Evolutionary conservation across 2,888 invertebrate species (phyloP).

Genomic region (Tetragonisca angustula): DNA sequence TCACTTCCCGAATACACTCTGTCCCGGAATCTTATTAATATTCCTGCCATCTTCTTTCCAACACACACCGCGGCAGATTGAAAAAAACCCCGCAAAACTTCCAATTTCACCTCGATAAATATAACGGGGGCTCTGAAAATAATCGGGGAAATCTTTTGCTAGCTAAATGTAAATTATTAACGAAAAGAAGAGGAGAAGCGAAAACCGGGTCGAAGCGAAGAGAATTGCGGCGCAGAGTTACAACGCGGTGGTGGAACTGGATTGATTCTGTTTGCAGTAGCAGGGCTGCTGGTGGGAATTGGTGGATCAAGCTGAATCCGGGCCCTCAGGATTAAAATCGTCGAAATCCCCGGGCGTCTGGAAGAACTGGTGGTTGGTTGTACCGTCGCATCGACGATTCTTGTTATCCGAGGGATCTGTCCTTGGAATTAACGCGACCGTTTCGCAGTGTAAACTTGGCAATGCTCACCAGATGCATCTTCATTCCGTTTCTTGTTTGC

Average conservation of each 20-base stretch:
- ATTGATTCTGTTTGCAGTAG: constrained; percentile 58
- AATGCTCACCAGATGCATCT: constrained; percentile 28
- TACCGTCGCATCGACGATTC: constrained; percentile 47
- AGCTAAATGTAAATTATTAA: neutral
- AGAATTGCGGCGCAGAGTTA: constrained; percentile 7
- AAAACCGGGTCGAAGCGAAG: constrained; percentile 35
- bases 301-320: constrained; percentile 63
- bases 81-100: neutral
- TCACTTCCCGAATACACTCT: neutral
- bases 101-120: neutral
- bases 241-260: constrained; percentile 14
- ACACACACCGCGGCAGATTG: neutral
- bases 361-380: constrained; percentile 49
- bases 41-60: neutral
- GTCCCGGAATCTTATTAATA: neutral
- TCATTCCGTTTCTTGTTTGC: constrained; percentile 44
- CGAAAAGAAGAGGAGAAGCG: neutral
- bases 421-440: constrained; percentile 53
- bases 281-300: constrained; percentile 50
- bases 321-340: constrained; percentile 57
- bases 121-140: constrained; percentile 3
- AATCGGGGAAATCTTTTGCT: constrained; percentile 9
- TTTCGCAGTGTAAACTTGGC: constrained; percentile 53
- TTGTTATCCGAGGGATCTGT: constrained; percentile 58
- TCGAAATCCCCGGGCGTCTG: constrained; percentile 38